Base-by-base conservation (phyloP, 1,140 invertebrate genomes). In the Habropoda laboriosa region DNA sequence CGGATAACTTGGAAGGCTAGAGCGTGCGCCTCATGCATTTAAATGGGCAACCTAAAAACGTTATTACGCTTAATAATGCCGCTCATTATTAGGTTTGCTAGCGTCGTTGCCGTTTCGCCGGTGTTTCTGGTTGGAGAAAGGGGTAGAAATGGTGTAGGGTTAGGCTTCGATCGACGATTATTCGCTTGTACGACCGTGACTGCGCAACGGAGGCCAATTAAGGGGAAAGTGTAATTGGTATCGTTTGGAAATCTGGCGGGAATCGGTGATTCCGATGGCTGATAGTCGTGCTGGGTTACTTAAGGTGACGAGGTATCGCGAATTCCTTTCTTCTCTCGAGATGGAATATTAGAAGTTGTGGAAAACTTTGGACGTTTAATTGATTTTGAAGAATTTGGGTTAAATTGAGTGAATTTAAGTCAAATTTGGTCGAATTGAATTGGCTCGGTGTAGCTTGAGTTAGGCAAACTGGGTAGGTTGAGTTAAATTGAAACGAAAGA, bases 21-120 rank as follows among this genome's bases (percentile, higher is more conserved):
- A 58, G 51, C 68, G 64, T 64, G 81, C 87, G 83, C 85, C 72
- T 89, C 87, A 90, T 90, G 89, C 89, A 90, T 90, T 90, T 90
- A 90, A 90, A 90, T 84, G 87, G 76, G 81, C 57, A 60, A 75
- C 74, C 84, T 87, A 83, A 85, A 87, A 90, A 87, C 80, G 80
- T 80, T 81, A 81, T 88, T 81, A 64, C 81, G 82, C 58, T 86
- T 86, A 86, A 86, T 86, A 88, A 81, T 75, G 61, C 47, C 45
- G 45, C 40, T 60, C 49, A 60, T 78, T 70, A 78, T 78, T 78
- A 71, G 72, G 53, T 55, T 70, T 51, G 16, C 42, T 60, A 2
- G 49, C n/a, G 6, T 42, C 21, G 18, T 38, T 42, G 45, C 35
- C 53, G 18, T 60, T 49, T 40, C 24, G 2, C 6, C 38, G 60